Evolutionary conservation across 1,140 invertebrate genomes (phyloP).

Genomic region (Dryas iulia): DNA sequence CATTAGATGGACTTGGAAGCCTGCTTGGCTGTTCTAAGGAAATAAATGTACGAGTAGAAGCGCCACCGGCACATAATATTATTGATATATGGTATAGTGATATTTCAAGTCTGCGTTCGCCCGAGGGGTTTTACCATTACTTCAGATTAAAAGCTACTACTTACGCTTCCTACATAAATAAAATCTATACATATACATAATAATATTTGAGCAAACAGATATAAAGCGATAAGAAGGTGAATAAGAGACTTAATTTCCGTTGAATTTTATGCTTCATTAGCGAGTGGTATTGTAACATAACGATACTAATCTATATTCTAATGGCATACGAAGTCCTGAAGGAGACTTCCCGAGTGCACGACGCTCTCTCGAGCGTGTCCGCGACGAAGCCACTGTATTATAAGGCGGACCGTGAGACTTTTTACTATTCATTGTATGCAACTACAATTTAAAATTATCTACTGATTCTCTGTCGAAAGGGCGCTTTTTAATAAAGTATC

Average conservation of each 20-base stretch:
- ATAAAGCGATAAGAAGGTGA: conserved; percentile 27
- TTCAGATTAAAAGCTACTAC: conserved; percentile 34
- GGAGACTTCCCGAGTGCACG: conserved; percentile 54
- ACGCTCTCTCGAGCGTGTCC: conserved; percentile 49
- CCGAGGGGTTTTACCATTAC: conserved; percentile 30
- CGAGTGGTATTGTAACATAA: conserved; percentile 36
- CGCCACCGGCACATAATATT: conserved; percentile 29
- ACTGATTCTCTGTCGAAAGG: conserved; percentile 17
- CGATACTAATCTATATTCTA: conserved; percentile 69
- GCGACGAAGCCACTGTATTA: conserved; percentile 65
- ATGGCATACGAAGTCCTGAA: conserved; percentile 56
- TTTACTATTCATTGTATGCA: conserved; percentile 47
- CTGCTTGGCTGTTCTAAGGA: not conserved
- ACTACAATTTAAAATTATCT: conserved; percentile 35
- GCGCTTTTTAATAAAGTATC: conserved; percentile 4
- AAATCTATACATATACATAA: not conserved
- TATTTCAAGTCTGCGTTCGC: conserved; percentile 39
- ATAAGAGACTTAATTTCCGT: conserved; percentile 36
- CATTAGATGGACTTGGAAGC: not conserved
- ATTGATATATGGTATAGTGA: conserved; percentile 39
- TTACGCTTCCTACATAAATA: conserved; percentile 18
- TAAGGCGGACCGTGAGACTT: conserved; percentile 61
- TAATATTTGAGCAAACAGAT: conserved; percentile 28
- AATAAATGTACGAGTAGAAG: conserved; percentile 27
- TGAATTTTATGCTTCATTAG: conserved; percentile 48